Conservation (phyloP, 2,888 invertebrate species). For the Noctua janthina region DNA sequence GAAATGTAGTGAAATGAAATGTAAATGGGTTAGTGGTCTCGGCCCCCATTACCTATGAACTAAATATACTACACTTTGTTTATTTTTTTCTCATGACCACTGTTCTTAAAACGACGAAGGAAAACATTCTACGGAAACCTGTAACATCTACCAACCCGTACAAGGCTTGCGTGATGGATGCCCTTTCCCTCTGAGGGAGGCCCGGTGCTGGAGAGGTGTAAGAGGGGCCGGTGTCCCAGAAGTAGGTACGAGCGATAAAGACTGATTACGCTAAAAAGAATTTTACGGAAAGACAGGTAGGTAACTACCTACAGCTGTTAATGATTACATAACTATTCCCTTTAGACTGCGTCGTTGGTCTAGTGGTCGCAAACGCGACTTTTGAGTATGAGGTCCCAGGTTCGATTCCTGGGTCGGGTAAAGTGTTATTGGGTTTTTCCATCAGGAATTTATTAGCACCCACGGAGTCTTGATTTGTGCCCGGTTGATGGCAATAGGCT, state of each 20-base stretch:
- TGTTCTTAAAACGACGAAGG: not conserved
- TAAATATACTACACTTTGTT: not conserved
- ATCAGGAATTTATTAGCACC: no score
- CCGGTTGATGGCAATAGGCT: no score
- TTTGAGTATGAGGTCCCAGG: no score
- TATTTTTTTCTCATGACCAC: not conserved
- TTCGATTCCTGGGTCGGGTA: no score
- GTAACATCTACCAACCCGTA: not conserved
- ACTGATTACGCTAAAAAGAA: not conserved
- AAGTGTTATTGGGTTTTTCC: no score
- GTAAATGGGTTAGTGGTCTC: not conserved
- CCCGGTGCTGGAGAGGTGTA: not conserved
- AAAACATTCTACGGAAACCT: not conserved
- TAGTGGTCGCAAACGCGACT: no score
- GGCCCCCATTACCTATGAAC: not conserved
- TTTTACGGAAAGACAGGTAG: not conserved
- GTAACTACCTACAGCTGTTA: not conserved
- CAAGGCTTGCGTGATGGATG: no score
- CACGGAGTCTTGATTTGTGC: no score
- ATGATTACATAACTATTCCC: no score
- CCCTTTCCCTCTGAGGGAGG: not conserved
- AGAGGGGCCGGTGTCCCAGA: no score
- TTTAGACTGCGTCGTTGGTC: no score
- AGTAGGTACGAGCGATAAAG: no score
- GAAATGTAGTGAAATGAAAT: not conserved